Base-by-base conservation (phyloP, 2,113 vertebrate genomes). In the Cricetomys ansorgei region DNA sequence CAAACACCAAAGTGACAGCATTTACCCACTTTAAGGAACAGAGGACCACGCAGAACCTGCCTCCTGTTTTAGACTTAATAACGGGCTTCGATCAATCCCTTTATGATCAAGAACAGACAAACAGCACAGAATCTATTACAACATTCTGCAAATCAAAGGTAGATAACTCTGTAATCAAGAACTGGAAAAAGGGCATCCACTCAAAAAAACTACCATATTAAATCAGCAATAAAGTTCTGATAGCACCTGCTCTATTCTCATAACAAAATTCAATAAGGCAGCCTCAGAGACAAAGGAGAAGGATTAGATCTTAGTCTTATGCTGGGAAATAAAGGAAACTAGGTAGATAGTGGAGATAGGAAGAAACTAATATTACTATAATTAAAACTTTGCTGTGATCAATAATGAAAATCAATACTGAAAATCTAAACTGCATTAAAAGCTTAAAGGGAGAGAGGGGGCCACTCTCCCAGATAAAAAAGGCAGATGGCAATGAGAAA, bases 181-280 rank as follows among this genome's bases (percentile, higher is more conserved):
- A 62, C 84, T 43, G 59, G 45, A 83, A 23, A 72, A 96, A 95
- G 57, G 55, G 2, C 53, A 83, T 76, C 40, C 25, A 89, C 45
- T 29, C 83, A 92, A 67, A 96, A 96, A 93, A 62, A 88, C 80
- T 59, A 89, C 25, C 50, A 62, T 43, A 86, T 91, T 59, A 86
- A 91, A 91, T 94, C 13, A 93, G 81, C 90, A 81, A 88, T 67
- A 85, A 81, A 94, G 16, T 87, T 81, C 34, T 40, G 31, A 73
- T 83, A 88, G 85, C 4, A 45, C 9, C 57, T 80, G 43, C 29
- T 85, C 55, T 92, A 3, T 88, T 81, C 34, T 92, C 50, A 70
- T 76, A 83, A 64, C 81, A 94, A 95, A 92, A 95, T 59, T 88
- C 50, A 90, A 59, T 90, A 53, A 94, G 76, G 83, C n/a, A 75